Evolutionary conservation across 2,113 vertebrate genomes (phyloP).

Genomic region (Ibidorhyncha struthersii): DNA sequence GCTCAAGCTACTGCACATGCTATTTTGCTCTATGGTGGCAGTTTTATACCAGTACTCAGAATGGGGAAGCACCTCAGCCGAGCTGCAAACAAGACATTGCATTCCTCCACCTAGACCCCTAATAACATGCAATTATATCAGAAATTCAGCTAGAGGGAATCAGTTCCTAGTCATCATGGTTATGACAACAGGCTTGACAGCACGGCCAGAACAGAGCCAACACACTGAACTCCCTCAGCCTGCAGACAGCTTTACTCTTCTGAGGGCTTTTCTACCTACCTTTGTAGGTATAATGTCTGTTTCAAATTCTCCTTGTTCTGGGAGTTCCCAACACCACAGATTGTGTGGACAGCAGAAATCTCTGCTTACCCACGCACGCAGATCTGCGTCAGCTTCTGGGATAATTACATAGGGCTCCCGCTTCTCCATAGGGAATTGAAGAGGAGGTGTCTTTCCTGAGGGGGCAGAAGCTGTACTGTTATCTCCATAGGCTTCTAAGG

Average conservation of each 20-base stretch:
- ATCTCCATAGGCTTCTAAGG: neutral
- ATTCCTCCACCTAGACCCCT: neutral
- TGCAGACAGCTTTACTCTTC: neutral
- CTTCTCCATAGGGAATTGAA: constrained; percentile 1
- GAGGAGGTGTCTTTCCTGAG: constrained; percentile 58
- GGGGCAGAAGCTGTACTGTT: neutral
- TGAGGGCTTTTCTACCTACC: neutral
- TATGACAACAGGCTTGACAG: neutral
- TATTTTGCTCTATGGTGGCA: neutral
- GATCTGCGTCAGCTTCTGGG: constrained; percentile 17
- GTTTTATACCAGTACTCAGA: neutral
- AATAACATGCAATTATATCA: neutral
- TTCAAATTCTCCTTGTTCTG: neutral
- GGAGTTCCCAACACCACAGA: constrained; percentile 4
- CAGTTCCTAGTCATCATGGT: neutral
- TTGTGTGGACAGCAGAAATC: constrained; percentile 23
- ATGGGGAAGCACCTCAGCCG: neutral
- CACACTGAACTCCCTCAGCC: neutral
- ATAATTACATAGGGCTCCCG: constrained; percentile 25
- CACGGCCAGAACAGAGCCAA: neutral
- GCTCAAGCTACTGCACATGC: neutral
- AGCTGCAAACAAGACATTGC: neutral
- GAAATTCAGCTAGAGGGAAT: neutral
- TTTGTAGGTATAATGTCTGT: neutral
- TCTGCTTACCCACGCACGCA: neutral